These are phyloP conservation scores for Tiaroga cobitis DNA, from an alignment of 2,797 vertebrate species.

Conservation along the genomic window DNA sequence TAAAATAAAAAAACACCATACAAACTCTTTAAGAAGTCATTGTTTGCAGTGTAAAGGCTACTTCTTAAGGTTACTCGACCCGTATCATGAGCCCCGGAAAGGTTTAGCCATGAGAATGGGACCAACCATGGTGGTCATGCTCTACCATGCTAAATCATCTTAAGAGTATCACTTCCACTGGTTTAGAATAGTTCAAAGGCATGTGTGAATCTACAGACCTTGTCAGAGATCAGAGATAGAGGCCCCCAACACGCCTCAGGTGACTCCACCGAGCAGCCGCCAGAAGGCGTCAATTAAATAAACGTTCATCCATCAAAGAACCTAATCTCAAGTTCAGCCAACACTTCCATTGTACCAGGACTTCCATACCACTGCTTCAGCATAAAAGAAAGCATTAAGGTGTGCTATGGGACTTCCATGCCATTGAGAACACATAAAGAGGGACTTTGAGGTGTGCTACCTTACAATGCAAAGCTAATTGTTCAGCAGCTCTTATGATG, in stretches of 20 bases:
- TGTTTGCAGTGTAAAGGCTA: background rate
- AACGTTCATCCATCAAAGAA: conserved; percentile 76
- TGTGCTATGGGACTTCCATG: conserved; percentile 45
- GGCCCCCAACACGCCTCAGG: conserved; percentile 64
- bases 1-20: background rate
- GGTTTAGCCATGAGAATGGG: background rate
- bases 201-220: conserved; percentile 43
- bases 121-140: conserved; percentile 26
- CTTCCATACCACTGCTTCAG: conserved; percentile 72
- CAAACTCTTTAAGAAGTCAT: background rate
- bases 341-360: conserved; percentile 74
- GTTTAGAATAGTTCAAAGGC: conserved; percentile 40
- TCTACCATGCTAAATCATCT: conserved; percentile 32
- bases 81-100: conserved; percentile 12
- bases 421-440: conserved; percentile 51
- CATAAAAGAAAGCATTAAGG: conserved; percentile 68
- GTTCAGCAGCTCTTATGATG: conserved; percentile 64
- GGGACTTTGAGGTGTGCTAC: conserved; percentile 52
- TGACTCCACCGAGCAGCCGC: conserved; percentile 65
- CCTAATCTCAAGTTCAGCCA: conserved; percentile 75
- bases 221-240: conserved; percentile 45
- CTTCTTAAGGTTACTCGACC: background rate
- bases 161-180: conserved; percentile 28
- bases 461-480: conserved; percentile 65
- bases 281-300: conserved; percentile 69